Conservation (phyloP, 2,888 invertebrate genomes). For the Catocala nupta region DNA sequence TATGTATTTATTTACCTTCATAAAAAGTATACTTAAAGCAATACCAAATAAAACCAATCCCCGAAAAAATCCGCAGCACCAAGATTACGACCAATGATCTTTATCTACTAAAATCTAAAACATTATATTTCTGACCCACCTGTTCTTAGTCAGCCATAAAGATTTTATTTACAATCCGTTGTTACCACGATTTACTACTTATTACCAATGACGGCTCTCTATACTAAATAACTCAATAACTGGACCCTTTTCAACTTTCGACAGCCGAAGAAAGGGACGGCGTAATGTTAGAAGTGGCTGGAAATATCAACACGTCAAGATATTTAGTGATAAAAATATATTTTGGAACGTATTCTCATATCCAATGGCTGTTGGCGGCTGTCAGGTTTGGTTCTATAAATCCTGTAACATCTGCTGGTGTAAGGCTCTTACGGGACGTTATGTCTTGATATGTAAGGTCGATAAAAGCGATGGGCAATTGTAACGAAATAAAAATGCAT, state of each 20-base stretch:
- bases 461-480: too few relatives aligned
- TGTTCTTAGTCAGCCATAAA: slow-evolving; percentile 17
- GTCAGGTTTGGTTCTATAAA: slow-evolving; percentile 6
- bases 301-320: slow-evolving; percentile 47
- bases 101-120: slow-evolving; percentile 5
- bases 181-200: slow-evolving; percentile 41
- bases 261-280: slow-evolving; percentile 41
- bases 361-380: slow-evolving; percentile 1
- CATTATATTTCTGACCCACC: not conserved
- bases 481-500: too few relatives aligned
- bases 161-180: slow-evolving; percentile 35
- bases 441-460: too few relatives aligned
- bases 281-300: slow-evolving; percentile 17
- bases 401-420: too few relatives aligned
- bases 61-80: too few relatives aligned
- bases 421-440: too few relatives aligned
- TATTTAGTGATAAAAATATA: slow-evolving; percentile 34
- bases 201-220: slow-evolving; percentile 33
- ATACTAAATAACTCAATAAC: slow-evolving; percentile 52
- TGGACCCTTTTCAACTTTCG: slow-evolving; percentile 47
- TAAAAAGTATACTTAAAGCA: too few relatives aligned
- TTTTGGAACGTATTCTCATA: slow-evolving; percentile 11
- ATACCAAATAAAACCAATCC: too few relatives aligned
- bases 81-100: too few relatives aligned
- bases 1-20: too few relatives aligned